Evolutionary conservation across 2,113 vertebrate genomes (phyloP).

Genomic region (Pleuronectes platessa): DNA sequence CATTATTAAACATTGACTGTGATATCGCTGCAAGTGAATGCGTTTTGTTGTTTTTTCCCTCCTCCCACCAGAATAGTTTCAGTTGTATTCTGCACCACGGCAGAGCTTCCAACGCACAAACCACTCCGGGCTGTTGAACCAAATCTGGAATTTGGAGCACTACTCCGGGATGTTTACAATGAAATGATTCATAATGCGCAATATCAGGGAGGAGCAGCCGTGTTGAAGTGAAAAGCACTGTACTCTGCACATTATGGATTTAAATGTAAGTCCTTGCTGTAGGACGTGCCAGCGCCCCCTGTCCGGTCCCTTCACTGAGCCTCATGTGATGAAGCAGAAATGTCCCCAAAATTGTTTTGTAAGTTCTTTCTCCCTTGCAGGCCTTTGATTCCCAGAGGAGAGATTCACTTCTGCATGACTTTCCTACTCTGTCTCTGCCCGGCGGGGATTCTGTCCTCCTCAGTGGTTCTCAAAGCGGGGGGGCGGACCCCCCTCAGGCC

Average conservation of each 20-base stretch:
- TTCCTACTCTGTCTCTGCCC: constrained; percentile 18
- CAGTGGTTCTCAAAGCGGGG: not conserved
- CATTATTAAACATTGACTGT: constrained; percentile 55
- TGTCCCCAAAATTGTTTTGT: constrained; percentile 24
- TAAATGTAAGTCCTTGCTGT: constrained; percentile 52
- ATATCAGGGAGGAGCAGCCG: constrained; percentile 26
- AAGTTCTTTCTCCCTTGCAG: constrained; percentile 16
- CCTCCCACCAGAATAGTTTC: constrained; percentile 31
- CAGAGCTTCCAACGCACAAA: constrained; percentile 29
- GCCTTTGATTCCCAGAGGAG: constrained; percentile 29
- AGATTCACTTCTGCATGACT: constrained; percentile 51
- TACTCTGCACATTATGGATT: constrained; percentile 40
- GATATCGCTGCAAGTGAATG: constrained; percentile 35
- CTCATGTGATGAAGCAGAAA: constrained; percentile 24
- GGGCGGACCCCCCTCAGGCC: not conserved
- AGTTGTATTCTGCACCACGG: constrained; percentile 35
- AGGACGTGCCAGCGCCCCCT: constrained; percentile 20
- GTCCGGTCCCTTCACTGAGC: constrained; percentile 16
- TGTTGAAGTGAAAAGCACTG: constrained; percentile 17
- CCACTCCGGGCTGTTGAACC: constrained; percentile 50
- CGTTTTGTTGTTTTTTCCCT: not conserved
- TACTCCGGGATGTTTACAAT: constrained; percentile 54
- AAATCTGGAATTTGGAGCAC: constrained; percentile 43
- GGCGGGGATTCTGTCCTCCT: constrained; percentile 25
- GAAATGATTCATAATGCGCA: constrained; percentile 47